Evolutionary conservation across 2,113 vertebrate genomes (phyloP).

Genomic region (Heptranchias perlo): DNA sequence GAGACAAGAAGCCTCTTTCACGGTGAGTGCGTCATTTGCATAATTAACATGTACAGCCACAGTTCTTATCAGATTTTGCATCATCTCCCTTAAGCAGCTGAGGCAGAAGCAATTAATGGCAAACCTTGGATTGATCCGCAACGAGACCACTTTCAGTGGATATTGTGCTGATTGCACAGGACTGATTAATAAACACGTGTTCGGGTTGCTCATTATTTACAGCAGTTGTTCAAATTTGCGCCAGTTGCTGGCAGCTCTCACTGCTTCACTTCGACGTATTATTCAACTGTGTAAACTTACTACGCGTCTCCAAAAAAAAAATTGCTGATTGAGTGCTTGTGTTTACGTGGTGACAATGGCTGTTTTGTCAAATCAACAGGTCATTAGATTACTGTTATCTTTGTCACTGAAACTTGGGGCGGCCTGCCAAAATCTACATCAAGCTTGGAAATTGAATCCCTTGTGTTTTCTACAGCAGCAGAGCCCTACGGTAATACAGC

Average conservation of each 20-base stretch:
- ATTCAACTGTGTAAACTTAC: neutral
- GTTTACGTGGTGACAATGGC: neutral
- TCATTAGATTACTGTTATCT: conserved; percentile 16
- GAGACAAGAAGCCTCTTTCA: neutral
- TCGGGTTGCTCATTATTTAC: neutral
- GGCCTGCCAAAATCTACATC: neutral
- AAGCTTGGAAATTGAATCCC: neutral
- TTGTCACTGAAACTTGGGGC: neutral
- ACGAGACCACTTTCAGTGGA: neutral
- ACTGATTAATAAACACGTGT: neutral
- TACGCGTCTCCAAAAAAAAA: neutral
- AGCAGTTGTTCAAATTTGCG: neutral
- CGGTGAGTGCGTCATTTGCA: neutral
- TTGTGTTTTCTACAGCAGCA: neutral
- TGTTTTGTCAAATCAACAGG: conserved; percentile 12
- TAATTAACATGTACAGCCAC: neutral
- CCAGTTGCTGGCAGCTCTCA: neutral
- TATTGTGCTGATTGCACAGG: neutral
- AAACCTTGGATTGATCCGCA: neutral
- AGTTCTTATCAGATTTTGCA: neutral
- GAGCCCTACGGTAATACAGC: neutral
- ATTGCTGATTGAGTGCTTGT: neutral
- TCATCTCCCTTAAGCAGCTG: neutral
- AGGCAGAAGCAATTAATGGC: neutral
- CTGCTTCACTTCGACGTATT: neutral